Base-by-base conservation (phyloP, 2,888 invertebrate species). In the Microplitis deprimator region DNA sequence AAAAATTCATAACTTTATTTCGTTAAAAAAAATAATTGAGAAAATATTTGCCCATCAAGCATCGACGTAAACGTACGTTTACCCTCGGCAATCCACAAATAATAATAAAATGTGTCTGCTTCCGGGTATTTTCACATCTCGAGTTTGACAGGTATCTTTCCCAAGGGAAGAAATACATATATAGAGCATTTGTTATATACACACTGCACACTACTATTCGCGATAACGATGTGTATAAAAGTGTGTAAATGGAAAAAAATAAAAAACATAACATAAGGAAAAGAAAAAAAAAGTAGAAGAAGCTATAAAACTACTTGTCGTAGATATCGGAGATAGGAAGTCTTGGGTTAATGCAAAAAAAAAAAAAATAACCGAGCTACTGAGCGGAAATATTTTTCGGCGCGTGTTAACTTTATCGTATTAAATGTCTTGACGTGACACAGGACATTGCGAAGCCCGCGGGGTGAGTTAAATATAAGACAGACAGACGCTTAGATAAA, bases 71-170 rank as follows among this genome's bases (percentile, higher is more conserved):
- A 72, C 67, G 38, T 16, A 67, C 8, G n/a, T 13, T 40, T 40
- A 39, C 61, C 61, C 61, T 61, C 20, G 29, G 29, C 68, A 10
- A 17, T 68, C 7, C 60, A 64, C 29, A 20, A 29, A 29, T 13
- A 16, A 69, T 7, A 68, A 13, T 50, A 73, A 17, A 65, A 41
- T 67, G 72, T 60, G 73, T 70, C 74, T 70, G 68, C 69, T 71
- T 77, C 73, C 67, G 61, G 67, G 59, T 39, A 39, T 41, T 76
- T 61, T 64, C 16, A 20, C 60, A 17, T 67, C 74, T 38, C 20
- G 76, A 72, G 74, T 78, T 78, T 74, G 81, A 77, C 75, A 76
- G 77, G 74, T 76, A 78, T 78, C 81, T 77, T 73, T 50, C 71
- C 71, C 69, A 65, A 65, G 67, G 75, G 65, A 65, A 29, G 29